Base-by-base conservation (phyloP, 2,797 vertebrate genomes). In the Sebastiscus tertius region DNA sequence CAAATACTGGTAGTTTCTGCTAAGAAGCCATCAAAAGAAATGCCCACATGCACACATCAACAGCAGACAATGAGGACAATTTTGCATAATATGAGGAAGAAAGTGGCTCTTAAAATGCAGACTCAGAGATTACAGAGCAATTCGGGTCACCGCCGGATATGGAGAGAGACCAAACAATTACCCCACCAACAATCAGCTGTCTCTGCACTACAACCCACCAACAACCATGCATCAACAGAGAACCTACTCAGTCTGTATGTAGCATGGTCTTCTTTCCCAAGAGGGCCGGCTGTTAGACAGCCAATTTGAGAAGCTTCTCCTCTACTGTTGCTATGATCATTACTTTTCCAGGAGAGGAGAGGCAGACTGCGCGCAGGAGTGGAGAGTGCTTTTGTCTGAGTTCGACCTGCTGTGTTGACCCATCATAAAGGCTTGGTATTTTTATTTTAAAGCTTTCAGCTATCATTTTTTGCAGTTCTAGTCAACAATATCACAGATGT, bases 141-240 rank as follows among this genome's bases (percentile, higher is more conserved):
- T 89, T 89, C 74, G 83, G 91, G 91, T 90, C 90, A 92, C 13
- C 2, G 52, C 26, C 16, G 66, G 84, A 85, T 89, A 75, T 89
- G 72, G 55, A 73, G 73, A 82, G 66, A 87, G 78, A 80, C 80
- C 72, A 79, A 88, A 89, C 84, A 91, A 88, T 89, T 78, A 89
- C 85, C 85, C 75, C 61, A 59, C 79, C 83, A 84, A 85, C 87
- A 80, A 87, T 60, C 87, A 91, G 92, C 91, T 91, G 89, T 91
- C 77, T 89, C 80, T n/a, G 64, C 13, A 14, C 75, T 77, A 22
- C 72, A 81, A 80, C 76, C 56, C 79, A 58, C n/a, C 80, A 87
- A 83, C 85, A 83, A 8, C 46, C 74, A 75, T 39, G 73, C 84
- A 72, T 81, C 83, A 81, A 75, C 26, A 82, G 65, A 81, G 66